These are phyloP conservation scores for Arctocebus calabarensis DNA, from an alignment of 2,797 vertebrate genomes.

Conservation along the genomic window DNA sequence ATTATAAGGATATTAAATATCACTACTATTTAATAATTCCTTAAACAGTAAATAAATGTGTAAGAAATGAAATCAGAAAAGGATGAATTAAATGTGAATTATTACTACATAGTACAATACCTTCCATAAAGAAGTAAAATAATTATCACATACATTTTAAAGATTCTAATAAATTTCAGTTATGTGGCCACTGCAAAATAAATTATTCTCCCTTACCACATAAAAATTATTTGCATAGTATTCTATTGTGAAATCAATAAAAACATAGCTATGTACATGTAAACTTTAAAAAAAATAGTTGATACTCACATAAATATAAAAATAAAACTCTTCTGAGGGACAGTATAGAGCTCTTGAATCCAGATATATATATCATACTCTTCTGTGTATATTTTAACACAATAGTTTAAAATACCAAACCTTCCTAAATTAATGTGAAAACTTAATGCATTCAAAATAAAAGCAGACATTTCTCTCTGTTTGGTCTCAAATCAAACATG, in stretches of 20 bases:
- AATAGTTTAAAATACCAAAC: constrained; percentile 13
- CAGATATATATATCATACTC: not conserved
- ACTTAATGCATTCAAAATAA: not conserved
- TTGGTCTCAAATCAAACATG: constrained; percentile 17
- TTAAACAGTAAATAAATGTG: not conserved
- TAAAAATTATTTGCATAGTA: not conserved
- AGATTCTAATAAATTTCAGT: not conserved
- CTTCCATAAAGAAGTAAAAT: constrained; percentile 39
- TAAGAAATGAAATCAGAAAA: not conserved
- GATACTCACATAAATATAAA: not conserved
- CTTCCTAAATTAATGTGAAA: constrained; percentile 46
- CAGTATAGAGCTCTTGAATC: not conserved
- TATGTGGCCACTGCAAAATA: not conserved
- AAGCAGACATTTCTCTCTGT: not conserved
- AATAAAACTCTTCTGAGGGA: not conserved
- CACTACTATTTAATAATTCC: not conserved
- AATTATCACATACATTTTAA: not conserved
- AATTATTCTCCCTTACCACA: not conserved
- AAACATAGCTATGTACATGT: not conserved
- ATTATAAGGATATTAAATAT: not conserved
- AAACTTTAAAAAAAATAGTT: not conserved
- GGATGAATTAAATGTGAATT: not conserved
- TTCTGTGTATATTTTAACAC: not conserved
- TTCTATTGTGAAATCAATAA: not conserved
- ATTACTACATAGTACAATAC: not conserved